Evolutionary conservation across 1,140 invertebrate species (phyloP).

Genomic region (Ostrea edulis): DNA sequence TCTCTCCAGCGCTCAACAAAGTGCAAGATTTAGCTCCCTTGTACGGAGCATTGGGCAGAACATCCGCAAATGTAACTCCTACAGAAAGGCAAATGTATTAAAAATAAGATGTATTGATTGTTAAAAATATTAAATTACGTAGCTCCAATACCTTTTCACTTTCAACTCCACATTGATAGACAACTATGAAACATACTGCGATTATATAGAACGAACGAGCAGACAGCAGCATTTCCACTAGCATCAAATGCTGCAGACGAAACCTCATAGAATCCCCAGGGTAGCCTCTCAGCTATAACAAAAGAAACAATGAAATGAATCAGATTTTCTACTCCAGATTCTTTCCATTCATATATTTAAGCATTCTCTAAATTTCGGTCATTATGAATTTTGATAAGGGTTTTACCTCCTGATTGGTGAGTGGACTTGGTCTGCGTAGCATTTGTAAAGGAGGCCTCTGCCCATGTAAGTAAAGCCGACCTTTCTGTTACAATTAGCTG

Average conservation of each 20-base stretch:
- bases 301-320: background rate
- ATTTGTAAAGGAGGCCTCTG: conserved; percentile 20
- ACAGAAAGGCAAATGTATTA: background rate
- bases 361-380: background rate
- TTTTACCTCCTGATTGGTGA: conserved; percentile 8
- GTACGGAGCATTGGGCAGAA: background rate
- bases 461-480: conserved; percentile 20
- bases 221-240: conserved; percentile 57
- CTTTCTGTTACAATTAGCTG: conserved; percentile 37
- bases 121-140: background rate
- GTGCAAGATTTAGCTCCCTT: conserved; percentile 41
- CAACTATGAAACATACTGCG: conserved; percentile 47
- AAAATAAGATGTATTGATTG: background rate
- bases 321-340: no score
- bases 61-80: conserved; percentile 31
- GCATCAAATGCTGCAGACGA: conserved; percentile 51
- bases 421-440: background rate
- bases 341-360: background rate
- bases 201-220: conserved; percentile 57
- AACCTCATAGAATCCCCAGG: conserved; percentile 54
- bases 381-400: background rate
- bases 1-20: background rate
- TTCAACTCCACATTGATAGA: background rate
- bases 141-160: background rate
- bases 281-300: background rate